These are phyloP conservation scores for Manacus vitellinus DNA, from an alignment of 2,113 vertebrate genomes.

Conservation along the genomic window DNA sequence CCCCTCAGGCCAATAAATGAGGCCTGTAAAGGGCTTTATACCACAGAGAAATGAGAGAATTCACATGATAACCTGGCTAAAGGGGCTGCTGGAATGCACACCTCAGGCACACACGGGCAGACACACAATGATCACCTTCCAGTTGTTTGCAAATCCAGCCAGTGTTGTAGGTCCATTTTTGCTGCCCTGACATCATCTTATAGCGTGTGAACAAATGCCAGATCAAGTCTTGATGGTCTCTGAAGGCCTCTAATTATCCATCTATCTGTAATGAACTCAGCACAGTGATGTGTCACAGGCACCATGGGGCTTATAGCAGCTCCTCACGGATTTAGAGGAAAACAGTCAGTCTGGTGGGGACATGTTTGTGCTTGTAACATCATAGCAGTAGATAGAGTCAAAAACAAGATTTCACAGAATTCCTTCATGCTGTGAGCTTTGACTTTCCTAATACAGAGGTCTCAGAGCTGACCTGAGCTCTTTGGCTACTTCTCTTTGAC, in stretches of 20 bases:
- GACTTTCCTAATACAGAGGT: not conserved
- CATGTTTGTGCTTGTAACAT: not conserved
- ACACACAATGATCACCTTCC: not conserved
- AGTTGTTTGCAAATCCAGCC: not conserved
- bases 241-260: not conserved
- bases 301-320: not conserved
- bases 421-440: not conserved
- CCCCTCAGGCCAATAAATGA: not conserved
- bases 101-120: not conserved
- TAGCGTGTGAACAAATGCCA: not conserved
- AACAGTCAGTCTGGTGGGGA: not conserved
- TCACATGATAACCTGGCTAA: not conserved
- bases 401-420: not conserved
- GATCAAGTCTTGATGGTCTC: not conserved
- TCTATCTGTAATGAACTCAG: not conserved
- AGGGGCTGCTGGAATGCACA: not conserved
- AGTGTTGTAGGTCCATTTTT: not conserved
- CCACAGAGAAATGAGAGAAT: not conserved
- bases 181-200: not conserved
- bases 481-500: not conserved
- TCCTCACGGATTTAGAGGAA: not conserved
- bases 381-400: not conserved
- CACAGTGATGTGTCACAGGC: not conserved
- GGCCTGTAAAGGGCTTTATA: not conserved
- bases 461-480: not conserved